Evolutionary conservation across 1,140 invertebrate species (phyloP), one percentile per base, ranked within the genome.

Genomic region (Tetramorium alpestre): DNA sequence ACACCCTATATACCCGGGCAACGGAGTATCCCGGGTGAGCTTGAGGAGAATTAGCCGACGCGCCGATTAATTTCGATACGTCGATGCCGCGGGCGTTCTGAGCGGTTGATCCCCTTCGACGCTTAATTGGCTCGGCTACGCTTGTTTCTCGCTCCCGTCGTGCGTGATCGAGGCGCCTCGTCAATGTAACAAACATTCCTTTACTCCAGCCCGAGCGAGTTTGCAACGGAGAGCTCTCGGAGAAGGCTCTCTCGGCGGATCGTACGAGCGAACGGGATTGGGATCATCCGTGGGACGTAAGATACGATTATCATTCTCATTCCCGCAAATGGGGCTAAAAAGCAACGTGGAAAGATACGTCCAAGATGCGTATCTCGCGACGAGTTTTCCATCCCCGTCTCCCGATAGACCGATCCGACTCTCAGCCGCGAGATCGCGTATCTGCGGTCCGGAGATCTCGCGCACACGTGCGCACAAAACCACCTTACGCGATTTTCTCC

Each of bases 61-160:
- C 47, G 77, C 49, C 88, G 85, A 90, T 87, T 90, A 89, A 90
- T 90, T 90, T 90, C 88, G 70, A 87, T 89, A 80, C 65, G 76
- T 60, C 54, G 70, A 86, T 51, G 58, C 67, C 76, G 11, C 16
- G 62, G 60, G 54, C 70, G 54, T 22, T 69, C 6, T 44, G 85
- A 73, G 28, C 47, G 47, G 28, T 67, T 25, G 51, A 64, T 82
- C 60, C 88, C 88, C 60, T 69, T 87, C 60, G 67, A 67, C 75
- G 78, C 60, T 85, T 90, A 90, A 90, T 90, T 90, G 89, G 89
- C 73, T 90, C 62, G 56, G 77, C 70, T 90, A 69, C 60, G 73
- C 89, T 85, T 87, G 78, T 56, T 89, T 85, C 89, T 87, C 78
- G 75, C 88, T 89, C 58, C 85, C 62, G 62, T 76, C 72, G 84